Percentiles rank a stretch among this genome's conserved stretches.
Conservation (phyloP, 2,113 vertebrate genomes). For the Pedetes capensis region DNA sequence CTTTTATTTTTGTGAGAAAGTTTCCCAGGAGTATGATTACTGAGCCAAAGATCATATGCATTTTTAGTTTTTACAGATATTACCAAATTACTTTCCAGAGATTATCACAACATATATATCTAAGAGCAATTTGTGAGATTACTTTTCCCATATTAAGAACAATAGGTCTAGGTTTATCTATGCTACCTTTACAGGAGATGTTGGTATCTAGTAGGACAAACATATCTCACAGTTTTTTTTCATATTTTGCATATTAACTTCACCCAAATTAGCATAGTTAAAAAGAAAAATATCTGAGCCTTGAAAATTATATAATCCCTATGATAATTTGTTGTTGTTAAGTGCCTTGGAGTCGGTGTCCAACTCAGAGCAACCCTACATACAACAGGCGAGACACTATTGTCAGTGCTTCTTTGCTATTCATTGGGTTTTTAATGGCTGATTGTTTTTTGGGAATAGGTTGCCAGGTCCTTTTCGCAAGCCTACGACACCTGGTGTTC, state of each 20-base stretch:
- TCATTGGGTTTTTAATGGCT: too few species aligned
- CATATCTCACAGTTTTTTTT: neutral
- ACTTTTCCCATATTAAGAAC: neutral
- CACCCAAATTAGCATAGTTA: neutral
- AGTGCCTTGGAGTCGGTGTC: too few species aligned
- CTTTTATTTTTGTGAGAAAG: constrained; percentile 10
- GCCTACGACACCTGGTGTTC: too few species aligned
- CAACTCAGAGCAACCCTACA: too few species aligned
- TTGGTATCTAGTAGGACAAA: neutral
- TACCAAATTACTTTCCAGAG: constrained; percentile 2
- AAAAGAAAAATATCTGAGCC: neutral
- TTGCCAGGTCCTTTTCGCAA: too few species aligned
- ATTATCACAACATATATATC: neutral
- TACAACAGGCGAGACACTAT: too few species aligned
- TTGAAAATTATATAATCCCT: neutral
- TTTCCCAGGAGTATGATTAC: neutral
- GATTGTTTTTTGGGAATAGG: too few species aligned
- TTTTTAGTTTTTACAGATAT: constrained; percentile 56
- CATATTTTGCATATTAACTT: neutral
- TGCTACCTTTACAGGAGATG: neutral
- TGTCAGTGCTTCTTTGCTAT: too few species aligned
- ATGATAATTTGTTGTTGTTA: neutral
- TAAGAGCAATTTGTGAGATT: neutral
- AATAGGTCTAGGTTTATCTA: neutral
- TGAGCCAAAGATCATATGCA: neutral